phyloP scores from a whole-genome alignment of 1,140 invertebrate genomes.

The Habropoda laboriosa region DNA sequence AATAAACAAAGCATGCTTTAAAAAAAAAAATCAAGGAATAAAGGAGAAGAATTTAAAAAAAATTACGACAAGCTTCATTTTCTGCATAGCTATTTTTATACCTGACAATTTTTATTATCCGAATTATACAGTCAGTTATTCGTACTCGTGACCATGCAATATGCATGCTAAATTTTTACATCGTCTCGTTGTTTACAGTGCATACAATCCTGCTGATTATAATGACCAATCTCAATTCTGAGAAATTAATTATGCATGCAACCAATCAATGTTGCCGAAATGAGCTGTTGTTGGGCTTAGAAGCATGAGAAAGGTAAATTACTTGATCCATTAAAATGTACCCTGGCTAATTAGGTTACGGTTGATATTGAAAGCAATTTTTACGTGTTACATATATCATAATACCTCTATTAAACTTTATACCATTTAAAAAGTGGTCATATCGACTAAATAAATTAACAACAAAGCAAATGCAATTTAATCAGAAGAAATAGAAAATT shows the following conservation, averaged over 20 bases:
- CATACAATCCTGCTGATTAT: background rate
- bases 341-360: background rate
- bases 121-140: background rate
- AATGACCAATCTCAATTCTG: background rate
- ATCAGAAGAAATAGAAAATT: no score
- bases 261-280: slow-evolving; percentile 21
- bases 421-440: no score
- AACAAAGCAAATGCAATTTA: no score
- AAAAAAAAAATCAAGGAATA: background rate
- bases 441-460: no score
- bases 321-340: slow-evolving; percentile 10
- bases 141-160: background rate
- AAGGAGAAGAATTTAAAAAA: no score
- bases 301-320: slow-evolving; percentile 21
- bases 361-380: background rate
- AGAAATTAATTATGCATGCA: slow-evolving; percentile 45
- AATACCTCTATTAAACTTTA: background rate
- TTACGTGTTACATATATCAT: background rate
- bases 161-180: background rate
- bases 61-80: no score
- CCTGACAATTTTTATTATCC: background rate
- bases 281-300: background rate
- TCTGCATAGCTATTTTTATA: background rate
- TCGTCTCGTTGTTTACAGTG: background rate
- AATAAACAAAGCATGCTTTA: no score